These are phyloP conservation scores for Osmerus eperlanus DNA, from an alignment of 2,113 vertebrate genomes.

Conservation along the genomic window DNA sequence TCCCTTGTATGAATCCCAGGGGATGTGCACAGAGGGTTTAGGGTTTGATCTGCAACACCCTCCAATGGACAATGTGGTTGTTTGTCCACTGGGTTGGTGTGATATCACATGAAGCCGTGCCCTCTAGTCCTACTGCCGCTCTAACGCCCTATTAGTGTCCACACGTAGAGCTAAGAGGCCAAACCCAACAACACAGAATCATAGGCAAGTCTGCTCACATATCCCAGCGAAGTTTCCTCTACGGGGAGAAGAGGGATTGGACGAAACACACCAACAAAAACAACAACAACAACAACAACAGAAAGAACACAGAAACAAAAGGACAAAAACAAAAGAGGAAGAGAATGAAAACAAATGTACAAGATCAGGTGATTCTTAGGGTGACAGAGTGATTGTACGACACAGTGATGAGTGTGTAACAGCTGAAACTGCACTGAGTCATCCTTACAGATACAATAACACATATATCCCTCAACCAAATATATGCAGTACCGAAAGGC, in stretches of 20 bases:
- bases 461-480: too few species aligned
- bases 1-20: too few species aligned
- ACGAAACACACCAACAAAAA: conserved; percentile 61
- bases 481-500: too few species aligned
- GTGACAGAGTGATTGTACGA: conserved; percentile 41
- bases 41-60: conserved; percentile 5
- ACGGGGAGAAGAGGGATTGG: conserved; percentile 68
- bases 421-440: conserved; percentile 38
- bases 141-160: neutral
- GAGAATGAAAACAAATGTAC: conserved; percentile 61
- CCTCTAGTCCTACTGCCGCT: neutral
- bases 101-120: neutral
- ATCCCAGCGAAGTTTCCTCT: conserved; percentile 99
- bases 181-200: conserved; percentile 63
- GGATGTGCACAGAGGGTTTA: conserved; percentile 10
- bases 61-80: neutral
- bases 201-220: conserved; percentile 87
- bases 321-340: conserved; percentile 56
- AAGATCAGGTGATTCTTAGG: conserved; percentile 60
- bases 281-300: conserved; percentile 54
- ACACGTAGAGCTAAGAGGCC: conserved; percentile 36
- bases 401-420: conserved; percentile 55
- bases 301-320: conserved; percentile 59
- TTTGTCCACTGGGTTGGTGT: neutral
- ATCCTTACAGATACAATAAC: neutral